phyloP scores from a whole-genome alignment of 2,797 vertebrate genomes.

The Valencia hispanica region DNA sequence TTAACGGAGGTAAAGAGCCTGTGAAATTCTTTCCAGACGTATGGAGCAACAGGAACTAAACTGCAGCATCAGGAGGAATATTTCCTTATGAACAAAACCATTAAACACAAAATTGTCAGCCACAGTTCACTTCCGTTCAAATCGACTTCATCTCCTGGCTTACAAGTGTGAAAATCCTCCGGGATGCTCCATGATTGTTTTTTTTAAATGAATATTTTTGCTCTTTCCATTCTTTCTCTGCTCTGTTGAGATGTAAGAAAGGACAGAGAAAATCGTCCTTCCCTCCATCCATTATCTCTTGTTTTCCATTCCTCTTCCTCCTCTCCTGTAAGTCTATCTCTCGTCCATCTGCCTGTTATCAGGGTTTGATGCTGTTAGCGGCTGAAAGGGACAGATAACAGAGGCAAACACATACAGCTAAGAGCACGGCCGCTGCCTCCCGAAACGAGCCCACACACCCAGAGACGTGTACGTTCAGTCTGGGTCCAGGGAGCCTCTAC shows the following conservation, averaged over 20 bases:
- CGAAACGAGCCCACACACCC: not conserved
- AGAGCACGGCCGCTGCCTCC: not conserved
- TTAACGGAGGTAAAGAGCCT: not conserved
- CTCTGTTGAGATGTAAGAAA: not conserved
- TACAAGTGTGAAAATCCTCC: not conserved
- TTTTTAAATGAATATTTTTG: not conserved
- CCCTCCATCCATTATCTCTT: not conserved
- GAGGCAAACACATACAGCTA: slow-evolving; percentile 21
- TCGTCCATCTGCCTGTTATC: slow-evolving; percentile 30
- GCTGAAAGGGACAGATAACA: slow-evolving; percentile 44
- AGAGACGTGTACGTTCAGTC: not conserved
- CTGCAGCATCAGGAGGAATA: not conserved
- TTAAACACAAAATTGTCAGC: not conserved
- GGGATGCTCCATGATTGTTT: not conserved
- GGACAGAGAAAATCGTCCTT: not conserved
- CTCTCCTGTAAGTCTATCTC: not conserved
- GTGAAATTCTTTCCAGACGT: slow-evolving; percentile 1
- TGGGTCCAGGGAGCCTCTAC: not conserved
- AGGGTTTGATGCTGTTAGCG: slow-evolving; percentile 4
- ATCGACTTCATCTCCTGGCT: not conserved
- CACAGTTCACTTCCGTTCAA: not conserved
- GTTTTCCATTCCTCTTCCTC: not conserved
- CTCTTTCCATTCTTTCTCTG: not conserved
- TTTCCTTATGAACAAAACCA: not conserved
- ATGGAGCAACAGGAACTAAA: not conserved